Evolutionary conservation across 2,888 invertebrate genomes (phyloP).

Genomic region (Xestia ashworthii): DNA sequence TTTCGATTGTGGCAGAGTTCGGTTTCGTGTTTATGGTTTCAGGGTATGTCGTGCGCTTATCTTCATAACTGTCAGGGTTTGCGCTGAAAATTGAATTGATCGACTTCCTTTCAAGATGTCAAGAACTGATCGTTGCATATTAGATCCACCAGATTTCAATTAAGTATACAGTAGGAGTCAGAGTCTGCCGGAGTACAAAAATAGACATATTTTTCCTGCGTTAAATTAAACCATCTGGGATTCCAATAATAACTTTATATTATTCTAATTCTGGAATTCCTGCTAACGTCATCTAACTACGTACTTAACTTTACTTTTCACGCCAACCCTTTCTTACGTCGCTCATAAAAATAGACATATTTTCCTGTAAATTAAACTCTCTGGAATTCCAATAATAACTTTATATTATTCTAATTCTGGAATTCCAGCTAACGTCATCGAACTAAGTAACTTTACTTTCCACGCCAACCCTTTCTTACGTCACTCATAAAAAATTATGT

Average conservation of each 20-base stretch:
- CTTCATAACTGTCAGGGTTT: constrained; percentile 31
- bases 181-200: not conserved
- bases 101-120: not conserved
- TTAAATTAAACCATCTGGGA: not conserved
- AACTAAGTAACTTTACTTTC: not conserved
- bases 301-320: not conserved
- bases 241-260: not conserved
- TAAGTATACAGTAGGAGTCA: not conserved
- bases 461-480: not conserved
- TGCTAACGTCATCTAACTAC: not conserved
- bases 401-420: not conserved
- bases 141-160: not conserved
- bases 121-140: not conserved
- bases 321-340: not conserved
- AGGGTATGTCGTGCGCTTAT: constrained; percentile 23
- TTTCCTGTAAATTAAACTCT: no score
- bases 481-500: constrained; percentile 20
- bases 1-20: constrained; percentile 70
- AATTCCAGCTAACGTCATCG: not conserved
- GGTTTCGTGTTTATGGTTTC: constrained; percentile 60
- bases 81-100: constrained; percentile 5
- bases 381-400: not conserved
- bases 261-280: not conserved
- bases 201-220: not conserved
- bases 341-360: not conserved